phyloP scores from a whole-genome alignment of 2,113 vertebrate species.

The Puma concolor region DNA sequence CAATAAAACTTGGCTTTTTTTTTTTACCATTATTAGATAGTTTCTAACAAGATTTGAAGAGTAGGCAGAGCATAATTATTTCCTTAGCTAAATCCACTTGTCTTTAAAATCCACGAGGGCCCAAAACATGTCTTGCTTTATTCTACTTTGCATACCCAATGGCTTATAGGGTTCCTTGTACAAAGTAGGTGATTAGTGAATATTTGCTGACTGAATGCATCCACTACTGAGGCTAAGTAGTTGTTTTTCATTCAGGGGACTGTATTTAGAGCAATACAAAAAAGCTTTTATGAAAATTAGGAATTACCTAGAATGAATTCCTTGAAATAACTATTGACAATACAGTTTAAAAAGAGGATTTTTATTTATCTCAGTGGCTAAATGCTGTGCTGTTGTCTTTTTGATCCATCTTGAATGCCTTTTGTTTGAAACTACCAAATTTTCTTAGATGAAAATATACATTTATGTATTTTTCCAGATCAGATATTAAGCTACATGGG shows the following conservation, averaged over 20 bases:
- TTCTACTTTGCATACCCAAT: slow-evolving; percentile 16
- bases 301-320: not conserved
- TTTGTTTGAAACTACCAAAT: slow-evolving; percentile 38
- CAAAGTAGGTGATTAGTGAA: slow-evolving; percentile 15
- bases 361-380: slow-evolving; percentile 9
- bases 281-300: slow-evolving; percentile 44
- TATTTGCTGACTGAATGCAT: slow-evolving; percentile 24
- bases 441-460: not conserved
- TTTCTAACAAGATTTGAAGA: slow-evolving; percentile 83
- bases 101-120: slow-evolving; percentile 72
- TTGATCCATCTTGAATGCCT: not conserved
- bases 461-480: not conserved
- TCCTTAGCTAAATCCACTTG: slow-evolving; percentile 88
- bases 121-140: not conserved
- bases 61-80: slow-evolving; percentile 87
- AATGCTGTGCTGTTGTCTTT: not conserved
- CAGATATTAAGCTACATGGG: not conserved
- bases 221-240: slow-evolving; percentile 81
- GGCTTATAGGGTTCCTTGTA: not conserved
- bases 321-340: slow-evolving; percentile 14
- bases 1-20: not conserved
- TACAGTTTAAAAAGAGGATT: not conserved
- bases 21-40: slow-evolving; percentile 88
- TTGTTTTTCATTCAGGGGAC: slow-evolving; percentile 71
- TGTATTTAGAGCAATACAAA: not conserved